phyloP scores from a whole-genome alignment of 2,797 vertebrate genomes.

The Acipenser oxyrinchus region DNA sequence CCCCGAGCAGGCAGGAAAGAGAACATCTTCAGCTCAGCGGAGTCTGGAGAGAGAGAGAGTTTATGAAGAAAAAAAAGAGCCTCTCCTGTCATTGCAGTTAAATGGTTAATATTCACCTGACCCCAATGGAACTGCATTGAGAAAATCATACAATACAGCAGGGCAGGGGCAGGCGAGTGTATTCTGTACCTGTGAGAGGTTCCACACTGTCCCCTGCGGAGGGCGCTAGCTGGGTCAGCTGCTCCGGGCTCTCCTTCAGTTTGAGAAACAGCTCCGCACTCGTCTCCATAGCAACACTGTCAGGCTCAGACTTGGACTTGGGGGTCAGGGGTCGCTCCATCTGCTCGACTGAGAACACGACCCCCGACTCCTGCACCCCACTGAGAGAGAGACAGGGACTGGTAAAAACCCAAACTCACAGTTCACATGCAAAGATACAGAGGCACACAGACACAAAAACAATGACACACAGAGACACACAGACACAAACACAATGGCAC shows the following conservation, averaged over 20 bases:
- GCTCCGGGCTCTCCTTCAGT: slow-evolving; percentile 37
- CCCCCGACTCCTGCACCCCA: slow-evolving; percentile 62
- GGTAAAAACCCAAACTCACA: too few species aligned
- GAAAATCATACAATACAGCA: background rate
- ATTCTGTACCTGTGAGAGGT: slow-evolving; percentile 33
- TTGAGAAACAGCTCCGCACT: slow-evolving; percentile 24
- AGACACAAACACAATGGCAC: too few species aligned
- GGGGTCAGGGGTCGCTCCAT: slow-evolving; percentile 28
- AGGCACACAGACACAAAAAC: background rate
- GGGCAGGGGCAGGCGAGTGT: background rate
- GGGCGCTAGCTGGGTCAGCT: slow-evolving; percentile 37
- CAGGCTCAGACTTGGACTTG: slow-evolving; percentile 10
- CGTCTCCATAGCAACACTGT: background rate
- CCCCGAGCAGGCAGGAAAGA: slow-evolving; percentile 31
- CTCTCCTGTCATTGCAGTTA: background rate
- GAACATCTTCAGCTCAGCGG: slow-evolving; percentile 30
- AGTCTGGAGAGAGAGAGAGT: slow-evolving; percentile 27
- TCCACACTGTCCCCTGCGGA: slow-evolving; percentile 29
- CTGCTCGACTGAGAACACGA: slow-evolving; percentile 73
- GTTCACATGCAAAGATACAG: background rate
- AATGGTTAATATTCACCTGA: background rate
- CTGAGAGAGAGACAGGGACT: slow-evolving; percentile 37
- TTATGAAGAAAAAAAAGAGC: background rate
- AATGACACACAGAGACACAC: background rate
- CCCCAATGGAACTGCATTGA: background rate